A percentile compares a stretch with the other conserved stretches of the same genome.
Conservation (phyloP, 1,140 invertebrate genomes). For the Varroa destructor region DNA sequence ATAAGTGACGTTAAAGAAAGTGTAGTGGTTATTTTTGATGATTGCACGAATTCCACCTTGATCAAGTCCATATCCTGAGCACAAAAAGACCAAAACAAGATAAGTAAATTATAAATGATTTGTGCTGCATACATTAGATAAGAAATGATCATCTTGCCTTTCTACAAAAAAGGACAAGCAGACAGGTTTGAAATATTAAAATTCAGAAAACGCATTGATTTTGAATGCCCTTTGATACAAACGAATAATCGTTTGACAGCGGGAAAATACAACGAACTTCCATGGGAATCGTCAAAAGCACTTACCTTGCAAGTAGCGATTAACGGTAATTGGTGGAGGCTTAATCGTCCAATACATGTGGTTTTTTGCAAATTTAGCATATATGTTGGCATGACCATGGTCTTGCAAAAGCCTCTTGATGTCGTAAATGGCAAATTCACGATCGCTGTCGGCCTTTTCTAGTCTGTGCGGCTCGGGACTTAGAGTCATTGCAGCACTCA, state of each 20-base stretch:
- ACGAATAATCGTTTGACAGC: too few species aligned
- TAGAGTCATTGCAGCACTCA: slow-evolving; percentile 33
- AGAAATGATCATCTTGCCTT: too few species aligned
- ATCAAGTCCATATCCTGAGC: slow-evolving; percentile 53
- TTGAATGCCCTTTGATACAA: too few species aligned
- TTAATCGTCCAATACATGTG: slow-evolving; percentile 16
- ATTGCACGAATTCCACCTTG: slow-evolving; percentile 56
- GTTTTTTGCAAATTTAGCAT: slow-evolving; percentile 12
- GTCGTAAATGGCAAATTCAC: slow-evolving; percentile 32
- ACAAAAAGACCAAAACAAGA: neutral
- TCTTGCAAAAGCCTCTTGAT: slow-evolving; percentile 26
- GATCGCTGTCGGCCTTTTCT: slow-evolving; percentile 20
- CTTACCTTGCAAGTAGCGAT: slow-evolving; percentile 14
- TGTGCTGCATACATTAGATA: too few species aligned
- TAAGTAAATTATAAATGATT: too few species aligned
- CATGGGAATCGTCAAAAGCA: too few species aligned
- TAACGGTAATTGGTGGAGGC: neutral
- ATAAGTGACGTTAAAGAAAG: slow-evolving; percentile 42
- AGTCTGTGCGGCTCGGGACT: slow-evolving; percentile 23
- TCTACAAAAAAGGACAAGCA: too few species aligned
- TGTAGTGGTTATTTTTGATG: slow-evolving; percentile 40
- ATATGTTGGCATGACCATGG: neutral
- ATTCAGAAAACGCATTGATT: too few species aligned
- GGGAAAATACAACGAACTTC: too few species aligned
- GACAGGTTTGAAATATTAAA: too few species aligned